Percentiles rank a stretch among this genome's conserved stretches.
Evolutionary conservation across 2,797 vertebrate species (phyloP).

Genomic region (Coracias cyanogaster): DNA sequence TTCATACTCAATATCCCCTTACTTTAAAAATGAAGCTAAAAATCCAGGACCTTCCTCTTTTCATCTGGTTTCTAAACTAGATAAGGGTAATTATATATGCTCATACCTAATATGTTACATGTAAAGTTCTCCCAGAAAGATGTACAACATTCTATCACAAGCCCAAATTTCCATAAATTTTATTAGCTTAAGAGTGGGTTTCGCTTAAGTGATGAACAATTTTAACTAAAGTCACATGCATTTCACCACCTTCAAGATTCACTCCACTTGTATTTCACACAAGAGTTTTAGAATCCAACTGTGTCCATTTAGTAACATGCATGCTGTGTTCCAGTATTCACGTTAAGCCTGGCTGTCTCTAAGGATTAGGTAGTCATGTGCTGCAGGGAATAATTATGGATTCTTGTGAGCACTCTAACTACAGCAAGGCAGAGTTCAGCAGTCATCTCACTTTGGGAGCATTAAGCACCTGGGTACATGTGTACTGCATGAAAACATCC

Average conservation of each 20-base stretch:
- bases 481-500: background rate
- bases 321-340: background rate
- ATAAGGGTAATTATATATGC: background rate
- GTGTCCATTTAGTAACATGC: background rate
- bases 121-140: background rate
- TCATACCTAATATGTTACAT: rapidly evolving
- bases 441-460: background rate
- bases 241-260: background rate
- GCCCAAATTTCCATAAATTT: background rate
- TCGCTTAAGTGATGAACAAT: background rate
- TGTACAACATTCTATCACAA: background rate
- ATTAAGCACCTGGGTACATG: background rate
- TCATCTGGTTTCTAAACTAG: background rate
- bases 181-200: background rate
- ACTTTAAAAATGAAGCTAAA: background rate
- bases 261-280: background rate
- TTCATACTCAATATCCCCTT: background rate
- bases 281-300: background rate
- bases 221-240: background rate
- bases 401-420: background rate
- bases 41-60: background rate
- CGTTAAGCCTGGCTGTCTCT: background rate
- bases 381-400: background rate
- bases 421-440: background rate
- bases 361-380: background rate